A percentile compares a stretch with the other conserved stretches of the same genome.
Evolutionary conservation across 1,140 invertebrate genomes (phyloP).

Genomic region (Euwallacea similis): DNA sequence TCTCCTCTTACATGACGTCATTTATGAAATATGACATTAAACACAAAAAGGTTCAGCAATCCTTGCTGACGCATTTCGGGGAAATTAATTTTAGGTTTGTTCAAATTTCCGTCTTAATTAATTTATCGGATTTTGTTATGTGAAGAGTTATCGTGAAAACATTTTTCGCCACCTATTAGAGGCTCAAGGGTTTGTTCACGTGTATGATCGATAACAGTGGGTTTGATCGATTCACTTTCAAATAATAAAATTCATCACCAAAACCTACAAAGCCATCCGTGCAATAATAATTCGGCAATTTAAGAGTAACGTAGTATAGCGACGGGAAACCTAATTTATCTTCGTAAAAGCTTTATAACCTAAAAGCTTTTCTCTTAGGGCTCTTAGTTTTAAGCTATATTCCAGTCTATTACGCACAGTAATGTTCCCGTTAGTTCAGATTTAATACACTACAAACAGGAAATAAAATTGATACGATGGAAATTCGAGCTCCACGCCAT

Average conservation of each 20-base stretch:
- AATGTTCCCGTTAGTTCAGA: not conserved
- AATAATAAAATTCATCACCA: too few relatives aligned
- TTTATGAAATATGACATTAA: conserved; percentile 12
- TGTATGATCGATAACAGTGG: too few relatives aligned
- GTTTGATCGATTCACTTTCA: too few relatives aligned
- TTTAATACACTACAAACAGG: too few relatives aligned
- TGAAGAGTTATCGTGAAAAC: too few relatives aligned
- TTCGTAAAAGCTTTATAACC: conserved; percentile 14
- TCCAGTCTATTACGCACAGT: not conserved
- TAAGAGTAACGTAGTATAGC: not conserved
- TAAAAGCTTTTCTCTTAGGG: conserved; percentile 2
- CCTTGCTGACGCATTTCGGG: not conserved
- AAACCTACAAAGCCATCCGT: too few relatives aligned
- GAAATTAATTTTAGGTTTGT: not conserved
- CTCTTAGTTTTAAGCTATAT: conserved; percentile 7
- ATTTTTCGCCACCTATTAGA: too few relatives aligned
- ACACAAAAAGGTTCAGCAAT: conserved; percentile 2
- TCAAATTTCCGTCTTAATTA: not conserved
- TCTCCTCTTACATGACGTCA: conserved; percentile 10
- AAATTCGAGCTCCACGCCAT: too few relatives aligned
- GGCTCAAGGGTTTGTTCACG: too few relatives aligned
- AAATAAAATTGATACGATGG: too few relatives aligned
- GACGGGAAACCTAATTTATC: conserved; percentile 7
- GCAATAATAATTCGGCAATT: not conserved
- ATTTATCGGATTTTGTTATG: too few relatives aligned